Base-by-base conservation (phyloP, 2,797 vertebrate genomes). In the Parambassis ranga region DNA sequence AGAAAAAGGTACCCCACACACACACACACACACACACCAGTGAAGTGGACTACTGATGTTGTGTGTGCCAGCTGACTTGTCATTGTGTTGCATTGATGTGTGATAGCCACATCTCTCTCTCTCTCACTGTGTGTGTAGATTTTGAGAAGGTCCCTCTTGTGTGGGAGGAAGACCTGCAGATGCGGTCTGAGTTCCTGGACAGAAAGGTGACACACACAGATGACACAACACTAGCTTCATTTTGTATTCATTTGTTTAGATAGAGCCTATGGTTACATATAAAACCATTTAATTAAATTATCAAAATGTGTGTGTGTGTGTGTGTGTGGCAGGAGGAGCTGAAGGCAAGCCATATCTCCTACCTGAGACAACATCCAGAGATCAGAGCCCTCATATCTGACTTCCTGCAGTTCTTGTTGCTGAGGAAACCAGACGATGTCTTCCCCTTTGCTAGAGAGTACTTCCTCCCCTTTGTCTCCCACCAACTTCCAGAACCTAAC, bases 101-200 rank as follows among this genome's bases (percentile, higher is more conserved):
- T 60, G 5, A n/a, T n/a, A n/a, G n/a, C n/a, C n/a, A n/a, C n/a
- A n/a, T n/a, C n/a, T n/a, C n/a, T n/a, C n/a, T n/a, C n/a, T n/a
- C n/a, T n/a, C n/a, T n/a, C n/a, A n/a, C n/a, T 64, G 10, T 41
- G 22, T 24, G 11, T 46, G 5, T 57, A 91, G 91, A 76, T 42
- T 92, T 91, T 77, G 90, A 90, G 65, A 95, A 93, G 86, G 87
- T 91, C 53, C 84, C 91, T 10, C 68, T 96, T 52, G 76, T 81
- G 11, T 97, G 94, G 96, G 92, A 96, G 71, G 93, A 96, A 18
- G 96, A 98, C 74, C 57, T 91, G 31, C 88, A 97, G 68, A 90
- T 98, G 70, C 84, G 44, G 37, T 96, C 94, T 1, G 90, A 59
- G 52, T 98, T 95, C 85, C 65, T 95, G 76, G 93, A 95, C 51